phyloP scores from a whole-genome alignment of 2,113 vertebrate species.

The Tetrao urogallus region DNA sequence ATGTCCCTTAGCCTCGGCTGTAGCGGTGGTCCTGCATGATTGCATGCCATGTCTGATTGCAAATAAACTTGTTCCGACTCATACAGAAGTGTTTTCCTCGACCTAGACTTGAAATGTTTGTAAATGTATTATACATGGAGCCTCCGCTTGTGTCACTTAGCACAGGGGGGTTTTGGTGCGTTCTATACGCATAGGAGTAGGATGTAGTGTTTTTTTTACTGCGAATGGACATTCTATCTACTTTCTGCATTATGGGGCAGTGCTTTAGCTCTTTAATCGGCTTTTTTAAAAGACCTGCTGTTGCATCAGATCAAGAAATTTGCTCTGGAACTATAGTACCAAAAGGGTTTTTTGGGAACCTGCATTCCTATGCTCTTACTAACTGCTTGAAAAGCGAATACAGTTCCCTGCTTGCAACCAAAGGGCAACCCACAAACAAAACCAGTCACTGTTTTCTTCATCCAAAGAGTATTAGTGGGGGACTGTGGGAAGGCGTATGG shows the following conservation, averaged over 20 bases:
- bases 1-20: constrained; percentile 53
- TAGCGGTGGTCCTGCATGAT: constrained; percentile 80
- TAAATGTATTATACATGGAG: constrained; percentile 73
- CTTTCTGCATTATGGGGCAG: constrained; percentile 58
- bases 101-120: constrained; percentile 72
- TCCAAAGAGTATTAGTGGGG: constrained; percentile 80
- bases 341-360: constrained; percentile 52
- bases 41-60: constrained; percentile 83
- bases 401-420: constrained; percentile 84
- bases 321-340: constrained; percentile 63
- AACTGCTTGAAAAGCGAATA: constrained; percentile 73
- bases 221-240: constrained; percentile 55
- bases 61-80: constrained; percentile 80
- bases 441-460: constrained; percentile 76
- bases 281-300: constrained; percentile 56
- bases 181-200: constrained; percentile 57
- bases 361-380: constrained; percentile 73
- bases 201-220: constrained; percentile 63
- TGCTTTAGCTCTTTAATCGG: constrained; percentile 67
- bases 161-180: constrained; percentile 67
- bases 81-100: constrained; percentile 77
- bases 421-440: constrained; percentile 81
- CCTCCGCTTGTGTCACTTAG: constrained; percentile 65
- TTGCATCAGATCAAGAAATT: constrained; percentile 68
- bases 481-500: constrained; percentile 62